Conservation (phyloP, 2,797 vertebrate genomes). For the Lutjanus argentimaculatus region DNA sequence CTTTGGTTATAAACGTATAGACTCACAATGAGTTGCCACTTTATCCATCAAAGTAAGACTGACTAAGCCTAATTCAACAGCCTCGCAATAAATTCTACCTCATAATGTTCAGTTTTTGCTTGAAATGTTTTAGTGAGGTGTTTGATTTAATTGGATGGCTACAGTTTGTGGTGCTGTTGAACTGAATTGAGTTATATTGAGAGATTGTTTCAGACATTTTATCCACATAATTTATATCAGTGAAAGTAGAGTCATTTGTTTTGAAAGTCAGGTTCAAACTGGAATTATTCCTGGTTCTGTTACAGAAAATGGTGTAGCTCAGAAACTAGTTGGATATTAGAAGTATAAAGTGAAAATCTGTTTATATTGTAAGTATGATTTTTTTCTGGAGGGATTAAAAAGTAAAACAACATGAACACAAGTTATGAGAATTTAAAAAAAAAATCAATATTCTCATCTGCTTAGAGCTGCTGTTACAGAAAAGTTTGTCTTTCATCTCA, state of each 20-base stretch:
- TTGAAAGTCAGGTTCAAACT: not conserved
- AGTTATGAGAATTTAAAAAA: too few species aligned
- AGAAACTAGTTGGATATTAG: not conserved
- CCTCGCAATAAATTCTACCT: too few species aligned
- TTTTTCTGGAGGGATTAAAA: not conserved
- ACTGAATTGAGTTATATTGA: not conserved
- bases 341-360: not conserved
- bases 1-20: too few species aligned
- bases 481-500: not conserved
- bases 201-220: not conserved
- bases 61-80: not conserved
- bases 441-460: too few species aligned
- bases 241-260: not conserved
- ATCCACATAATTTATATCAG: not conserved
- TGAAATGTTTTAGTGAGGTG: not conserved
- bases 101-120: not conserved
- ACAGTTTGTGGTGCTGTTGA: not conserved
- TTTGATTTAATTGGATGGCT: not conserved
- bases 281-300: too few species aligned
- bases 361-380: not conserved
- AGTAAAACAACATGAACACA: too few species aligned
- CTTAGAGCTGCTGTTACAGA: not conserved
- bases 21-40: not conserved
- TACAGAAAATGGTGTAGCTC: not conserved
- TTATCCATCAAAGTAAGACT: not conserved